Conservation (phyloP, 2,888 invertebrate species). For the Catonia carolina region DNA sequence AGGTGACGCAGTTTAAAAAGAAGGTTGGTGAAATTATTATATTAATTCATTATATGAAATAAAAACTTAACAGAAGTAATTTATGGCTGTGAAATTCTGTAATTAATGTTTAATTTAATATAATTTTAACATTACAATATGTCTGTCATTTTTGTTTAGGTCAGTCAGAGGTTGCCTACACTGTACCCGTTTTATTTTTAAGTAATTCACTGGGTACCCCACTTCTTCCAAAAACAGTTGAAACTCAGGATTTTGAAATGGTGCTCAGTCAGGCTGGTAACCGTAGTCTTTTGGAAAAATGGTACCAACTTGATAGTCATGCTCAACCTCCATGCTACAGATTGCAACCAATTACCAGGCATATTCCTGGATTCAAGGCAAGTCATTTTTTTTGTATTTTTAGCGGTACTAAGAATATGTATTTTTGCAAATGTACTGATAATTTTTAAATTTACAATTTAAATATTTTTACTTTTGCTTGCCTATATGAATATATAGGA, state of each 20-base stretch:
- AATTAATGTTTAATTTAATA: too few relatives aligned
- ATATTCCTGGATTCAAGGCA: slow-evolving; percentile 49
- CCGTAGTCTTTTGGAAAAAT: slow-evolving; percentile 40
- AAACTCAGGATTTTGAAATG: slow-evolving; percentile 70
- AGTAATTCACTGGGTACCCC: slow-evolving; percentile 72
- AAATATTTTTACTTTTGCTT: too few relatives aligned
- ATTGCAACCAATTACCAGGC: slow-evolving; percentile 53
- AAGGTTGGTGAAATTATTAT: too few relatives aligned
- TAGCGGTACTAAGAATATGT: too few relatives aligned
- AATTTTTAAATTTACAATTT: too few relatives aligned
- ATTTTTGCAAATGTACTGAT: too few relatives aligned
- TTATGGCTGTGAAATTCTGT: too few relatives aligned
- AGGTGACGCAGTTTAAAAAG: too few relatives aligned
- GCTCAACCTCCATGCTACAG: slow-evolving; percentile 71
- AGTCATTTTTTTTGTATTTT: slow-evolving; percentile 18
- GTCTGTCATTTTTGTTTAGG: slow-evolving; percentile 49
- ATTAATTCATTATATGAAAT: too few relatives aligned
- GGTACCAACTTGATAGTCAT: slow-evolving; percentile 64
- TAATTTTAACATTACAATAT: too few relatives aligned
- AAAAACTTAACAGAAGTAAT: too few relatives aligned
- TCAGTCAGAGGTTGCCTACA: slow-evolving; percentile 65
- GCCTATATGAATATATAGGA: too few relatives aligned
- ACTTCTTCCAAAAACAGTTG: slow-evolving; percentile 67
- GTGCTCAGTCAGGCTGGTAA: slow-evolving; percentile 58
- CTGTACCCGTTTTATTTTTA: slow-evolving; percentile 70